Evolutionary conservation across 2,797 vertebrate species (phyloP), one percentile per base, ranked within the genome.

Genomic region (Eupleurogrammus muticus): DNA sequence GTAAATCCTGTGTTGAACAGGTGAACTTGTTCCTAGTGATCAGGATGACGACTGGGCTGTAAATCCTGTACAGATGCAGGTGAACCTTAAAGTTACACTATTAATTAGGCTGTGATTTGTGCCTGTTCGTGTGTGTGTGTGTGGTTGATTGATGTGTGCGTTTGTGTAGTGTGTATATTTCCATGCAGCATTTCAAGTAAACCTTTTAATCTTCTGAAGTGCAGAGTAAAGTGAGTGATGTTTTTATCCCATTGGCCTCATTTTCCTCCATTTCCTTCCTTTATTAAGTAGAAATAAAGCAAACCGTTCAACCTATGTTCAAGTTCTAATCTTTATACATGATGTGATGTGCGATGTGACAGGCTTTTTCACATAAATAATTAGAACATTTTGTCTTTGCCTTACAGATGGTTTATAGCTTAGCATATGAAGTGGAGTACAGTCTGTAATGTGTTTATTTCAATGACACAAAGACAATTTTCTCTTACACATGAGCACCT

Each of bases 401-500:
- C 35, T 0, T 28, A 23, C 69, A 73, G 65, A 17, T 23, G 1
- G 21, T 53, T 55, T 44, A 16, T 10, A n/a, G 38, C 13, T 20
- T 17, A 13, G 2, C 16, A 12, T 17, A 34, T 3, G 28, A 2
- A n/a, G 19, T 2, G 14, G 14, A 34, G 38, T 5, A 3, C 32
- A 9, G 2, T 1, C 9, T n/a, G 1, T 2, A 23, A 54, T 32
- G 51, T 35, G 54, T 63, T 77, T 24, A 42, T 61, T 24, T 63
- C 64, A 74, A 59, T 69, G 73, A 68, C 51, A 73, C 49, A 71
- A 9, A 49, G 49, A 60, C 32, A 54, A 47, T 52, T 69, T 70
- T 38, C 67, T 64, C 48, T 46, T n/a, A 46, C 52, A 51, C 21
- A 32, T 4, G 14, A 77, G 47, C 28, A 9, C 52, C 21, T 79